Evolutionary conservation across 2,113 vertebrate species (phyloP), one percentile per base, ranked within the genome.

Genomic region (Plecturocebus donacophilus): DNA sequence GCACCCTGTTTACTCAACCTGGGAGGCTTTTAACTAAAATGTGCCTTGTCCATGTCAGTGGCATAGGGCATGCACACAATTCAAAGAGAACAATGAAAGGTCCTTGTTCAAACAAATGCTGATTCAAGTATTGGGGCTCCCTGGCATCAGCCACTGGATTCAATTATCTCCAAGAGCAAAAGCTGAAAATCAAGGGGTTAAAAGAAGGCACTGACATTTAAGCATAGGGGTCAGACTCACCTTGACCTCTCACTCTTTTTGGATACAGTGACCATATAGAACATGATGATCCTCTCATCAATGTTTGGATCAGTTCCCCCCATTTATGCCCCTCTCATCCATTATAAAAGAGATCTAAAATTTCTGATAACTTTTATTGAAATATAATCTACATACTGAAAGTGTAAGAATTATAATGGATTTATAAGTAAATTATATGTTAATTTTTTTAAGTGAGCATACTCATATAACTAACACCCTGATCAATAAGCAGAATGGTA

Each of bases 21-120:
- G 42, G 40, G 54, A 90, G 25, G 20, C 66, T 91, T 96, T 91
- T 77, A 82, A 35, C 73, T 85, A 81, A 96, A 93, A 97, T 35
- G 14, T 35, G 2, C 8, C 56, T 49, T 87, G 45, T 86, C 79
- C 58, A 71, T 86, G 47, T 91, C 45, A 42, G 35, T 92, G 88
- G 90, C 23, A 12, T 3, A 10, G 1, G 35, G 1, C n/a, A 45
- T 8, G n/a, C 58, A 76, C 87, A 71, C 52, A 93, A 85, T 91
- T 94, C 76, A 77, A 85, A 40, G 47, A 27, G 2, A 25, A 84
- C 6, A 83, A 38, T 49, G 47, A 89, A 88, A 88, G 4, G 21
- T 54, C 42, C 38, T n/a, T 27, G 11, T 83, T 85, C n/a, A 95
- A 93, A 25, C 56, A 91, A 68, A 49, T 32, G 8, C 45, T 68